Conservation (phyloP, 2,888 invertebrate genomes). For the Orgyia antiqua region DNA sequence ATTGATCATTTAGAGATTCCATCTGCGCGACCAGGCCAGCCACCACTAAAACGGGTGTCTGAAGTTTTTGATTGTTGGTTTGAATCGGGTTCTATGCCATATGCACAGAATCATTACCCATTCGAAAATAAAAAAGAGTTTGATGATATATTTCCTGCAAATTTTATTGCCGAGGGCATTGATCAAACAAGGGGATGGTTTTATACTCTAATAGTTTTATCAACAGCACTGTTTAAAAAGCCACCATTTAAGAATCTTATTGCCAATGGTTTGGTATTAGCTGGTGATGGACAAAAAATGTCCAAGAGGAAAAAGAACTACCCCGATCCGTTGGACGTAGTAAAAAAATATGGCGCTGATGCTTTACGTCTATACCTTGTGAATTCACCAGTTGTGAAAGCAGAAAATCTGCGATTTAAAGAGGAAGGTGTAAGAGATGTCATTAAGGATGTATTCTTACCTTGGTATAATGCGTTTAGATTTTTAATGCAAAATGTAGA, state of each 20-base stretch:
- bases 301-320: constrained; percentile 99
- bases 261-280: constrained; percentile 96
- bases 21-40: constrained; percentile 88
- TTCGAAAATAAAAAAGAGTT: constrained; percentile 95
- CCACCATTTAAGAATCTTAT: constrained; percentile 99
- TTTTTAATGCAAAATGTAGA: constrained; percentile 97
- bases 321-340: constrained; percentile 95
- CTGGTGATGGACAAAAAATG: constrained; percentile 99
- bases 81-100: constrained; percentile 99
- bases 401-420: constrained; percentile 96
- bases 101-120: constrained; percentile 97
- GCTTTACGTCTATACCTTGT: constrained; percentile 96
- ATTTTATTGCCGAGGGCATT: constrained; percentile 99
- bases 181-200: constrained; percentile 99
- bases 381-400: constrained; percentile 98
- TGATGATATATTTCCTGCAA: constrained; percentile 95
- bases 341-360: constrained; percentile 97
- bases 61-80: constrained; percentile 99
- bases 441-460: constrained; percentile 97
- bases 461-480: constrained; percentile 96
- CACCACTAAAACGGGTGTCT: constrained; percentile 88
- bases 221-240: constrained; percentile 96
- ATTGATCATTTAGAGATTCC: constrained; percentile 96
- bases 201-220: constrained; percentile 97
- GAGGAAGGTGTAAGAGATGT: constrained; percentile 98